Evolutionary conservation across 2,797 vertebrate species (phyloP), one percentile per base, ranked within the genome.

Genomic region (Pangasius larnaudii): DNA sequence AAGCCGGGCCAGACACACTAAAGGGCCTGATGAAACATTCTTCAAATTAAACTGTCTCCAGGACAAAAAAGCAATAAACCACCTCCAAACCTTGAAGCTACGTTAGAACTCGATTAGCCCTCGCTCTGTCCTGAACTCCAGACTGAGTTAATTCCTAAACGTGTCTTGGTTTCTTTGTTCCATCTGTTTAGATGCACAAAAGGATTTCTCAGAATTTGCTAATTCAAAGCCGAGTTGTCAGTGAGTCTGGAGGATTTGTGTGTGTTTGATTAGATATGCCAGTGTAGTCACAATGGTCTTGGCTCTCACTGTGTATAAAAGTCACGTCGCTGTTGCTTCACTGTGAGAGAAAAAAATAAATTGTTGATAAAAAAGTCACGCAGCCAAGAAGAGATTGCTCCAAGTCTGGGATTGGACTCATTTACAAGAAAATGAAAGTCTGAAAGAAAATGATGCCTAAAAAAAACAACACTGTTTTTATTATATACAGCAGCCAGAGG

Each of bases 361-460:
- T 42, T 42, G 53, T 82, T 79, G 18, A 67, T 67, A 88, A 82
- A 79, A 84, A 82, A 74, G 71, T 83, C 87, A 65, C 77, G 51
- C 61, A 87, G 67, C 11, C 58, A 72, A 46, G 63, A 46, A 80
- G 9, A 59, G 33, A 85, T 56, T 59, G 56, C 84, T 49, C 56
- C 13, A 10, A 81, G 58, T 86, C 85, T 85, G 71, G 22, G 27
- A 87, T 49, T 59, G 39, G 46, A 56, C 22, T 78, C 39, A 83
- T 84, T 84, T 85, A 77, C 22, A 85, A 83, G 42, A 84, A 86
- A 75, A 88, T 81, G 67, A 87, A 78, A n/a, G 19, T 78, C 36
- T 56, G 67, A 49, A 46, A 84, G 74, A 85, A 89, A 63, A 82
- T 27, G 6, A 49, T 61, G 30, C 49, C 78, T 33, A 58, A 33